These are phyloP conservation scores for Prostheceraeus crozeri DNA, from an alignment of 2,888 invertebrate genomes.

Conservation along the genomic window DNA sequence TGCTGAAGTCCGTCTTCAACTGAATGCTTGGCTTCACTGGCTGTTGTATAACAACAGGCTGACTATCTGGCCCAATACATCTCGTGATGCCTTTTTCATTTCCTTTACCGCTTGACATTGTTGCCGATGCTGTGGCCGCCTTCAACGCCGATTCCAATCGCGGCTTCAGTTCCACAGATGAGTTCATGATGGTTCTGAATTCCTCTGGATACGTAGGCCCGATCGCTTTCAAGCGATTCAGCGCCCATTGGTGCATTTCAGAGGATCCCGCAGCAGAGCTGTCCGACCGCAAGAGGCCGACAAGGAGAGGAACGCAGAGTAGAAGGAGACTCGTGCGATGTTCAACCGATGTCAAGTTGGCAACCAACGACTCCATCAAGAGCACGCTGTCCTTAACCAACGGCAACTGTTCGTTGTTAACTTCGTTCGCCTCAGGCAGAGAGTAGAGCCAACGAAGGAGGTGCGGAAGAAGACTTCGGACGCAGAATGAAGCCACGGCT, in stretches of 20 bases:
- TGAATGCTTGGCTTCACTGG: conserved; percentile 65
- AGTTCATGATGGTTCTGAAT: conserved; percentile 76
- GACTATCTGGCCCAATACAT: conserved; percentile 41
- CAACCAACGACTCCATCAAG: conserved; percentile 69
- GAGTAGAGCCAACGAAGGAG: conserved; percentile 69
- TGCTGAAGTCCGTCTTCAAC: conserved; percentile 86
- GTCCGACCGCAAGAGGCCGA: conserved; percentile 66
- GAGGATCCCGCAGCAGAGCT: conserved; percentile 59
- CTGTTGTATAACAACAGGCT: conserved; percentile 41
- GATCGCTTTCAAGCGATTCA: conserved; percentile 79
- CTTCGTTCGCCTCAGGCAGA: conserved; percentile 57
- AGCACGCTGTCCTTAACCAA: conserved; percentile 68
- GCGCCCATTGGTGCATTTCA: conserved; percentile 72
- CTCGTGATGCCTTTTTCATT: conserved; percentile 50
- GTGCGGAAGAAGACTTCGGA: conserved; percentile 71
- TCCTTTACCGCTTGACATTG: conserved; percentile 49
- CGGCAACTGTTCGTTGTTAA: conserved; percentile 66
- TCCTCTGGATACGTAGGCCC: conserved; percentile 88
- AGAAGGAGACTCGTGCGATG: conserved; percentile 78
- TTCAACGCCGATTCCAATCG: conserved; percentile 79
- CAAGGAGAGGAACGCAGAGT: conserved; percentile 78
- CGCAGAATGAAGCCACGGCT: conserved; percentile 68
- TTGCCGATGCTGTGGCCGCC: conserved; percentile 63
- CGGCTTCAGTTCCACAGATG: conserved; percentile 70
- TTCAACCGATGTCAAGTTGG: conserved; percentile 67